Base-by-base conservation (phyloP, 1,140 invertebrate species). In the Bombus confusus region DNA sequence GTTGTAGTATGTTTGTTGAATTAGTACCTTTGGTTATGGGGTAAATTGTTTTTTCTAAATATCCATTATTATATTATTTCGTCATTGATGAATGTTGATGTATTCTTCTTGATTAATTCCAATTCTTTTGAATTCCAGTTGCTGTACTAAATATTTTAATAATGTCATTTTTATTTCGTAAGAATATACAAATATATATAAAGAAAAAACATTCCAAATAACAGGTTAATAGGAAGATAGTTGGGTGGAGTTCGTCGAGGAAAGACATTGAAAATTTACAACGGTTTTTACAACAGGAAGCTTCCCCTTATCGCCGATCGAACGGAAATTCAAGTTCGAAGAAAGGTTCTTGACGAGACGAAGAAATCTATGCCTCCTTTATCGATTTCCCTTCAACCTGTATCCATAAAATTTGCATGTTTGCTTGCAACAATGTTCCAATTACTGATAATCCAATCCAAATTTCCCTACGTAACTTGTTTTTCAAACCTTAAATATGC, bases 331-430 rank as follows among this genome's bases (percentile, higher is more conserved):
- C 41, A 73, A 73, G 71, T 43, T 73, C n/a, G 15, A 31, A 28
- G 41, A 73, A n/a, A 12, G 71, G 10, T 22, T 73, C 41, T 73
- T 47, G 43, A 73, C 41, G 41, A 73, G 71, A 43, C 39, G 41
- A 73, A 73, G 71, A 73, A 73, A 43, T 41, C 71, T n/a, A 28
- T 41, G n/a, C n/a, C 8, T 41, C 25, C 25, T 31, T 47, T 31
- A 73, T 73, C 71, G 71, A 73, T 47, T 73, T 73, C 15, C 15
- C 43, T 73, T 73, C 71, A 47, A 18, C 41, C 28, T 43, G 71
- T 22, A 73, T 73, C 43, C n/a, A 73, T 73, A 41, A 73, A 73
- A 73, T 43, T 73, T 73, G 15, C 43, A 73, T 73, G 41, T 73
- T 73, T 73, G 5, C n/a, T n/a, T 22, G 71, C 71, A 73, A 73